Base-by-base conservation (phyloP, 2,113 vertebrate genomes). In the Takifugu bimaculatus region DNA sequence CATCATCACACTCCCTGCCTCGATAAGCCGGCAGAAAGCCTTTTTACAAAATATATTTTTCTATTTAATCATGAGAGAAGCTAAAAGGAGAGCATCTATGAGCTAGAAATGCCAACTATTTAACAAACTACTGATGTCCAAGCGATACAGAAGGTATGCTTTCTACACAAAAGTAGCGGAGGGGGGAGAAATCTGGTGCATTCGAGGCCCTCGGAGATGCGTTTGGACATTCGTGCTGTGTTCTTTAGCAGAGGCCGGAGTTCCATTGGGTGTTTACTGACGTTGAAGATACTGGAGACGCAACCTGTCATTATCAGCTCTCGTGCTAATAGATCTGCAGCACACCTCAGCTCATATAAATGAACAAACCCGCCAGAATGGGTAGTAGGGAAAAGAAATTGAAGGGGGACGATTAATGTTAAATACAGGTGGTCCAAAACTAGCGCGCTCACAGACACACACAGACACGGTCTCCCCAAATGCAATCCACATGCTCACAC, bases 81-180 rank as follows among this genome's bases (percentile, higher is more conserved):
- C 35, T 10, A 50, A 57, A 56, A 61, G 44, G 60, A 35, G 48
- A 42, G 20, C 39, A 58, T 1, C 13, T 47, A 26, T 5, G 47
- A 66, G 14, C 20, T 50, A 4, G 39, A 2, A 50, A 50, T 20
- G 27, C 26, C 57, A 44, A 13, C 47, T 13, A 45, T 54, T 48
- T 2, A 39, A 39, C 35, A 39, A 39, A 39, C 35, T 39, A 11
- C 35, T 10, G 9, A 9, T 10, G 7, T 39, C 7, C 64, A 63
- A 59, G 68, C 54, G n/a, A 27, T 75, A 57, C 53, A 66, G 54
- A 81, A 76, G 76, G 78, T 77, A 72, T 27, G 64, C 57, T 78
- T 80, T 80, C 75, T 80, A 71, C 72, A 59, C 67, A 70, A 81
- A 67, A 83, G 50, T 78, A 67, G 50, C 12, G 0, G 54, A 63